phyloP scores from a whole-genome alignment of 2,888 invertebrate species.

The Rhodophaea formosa region DNA sequence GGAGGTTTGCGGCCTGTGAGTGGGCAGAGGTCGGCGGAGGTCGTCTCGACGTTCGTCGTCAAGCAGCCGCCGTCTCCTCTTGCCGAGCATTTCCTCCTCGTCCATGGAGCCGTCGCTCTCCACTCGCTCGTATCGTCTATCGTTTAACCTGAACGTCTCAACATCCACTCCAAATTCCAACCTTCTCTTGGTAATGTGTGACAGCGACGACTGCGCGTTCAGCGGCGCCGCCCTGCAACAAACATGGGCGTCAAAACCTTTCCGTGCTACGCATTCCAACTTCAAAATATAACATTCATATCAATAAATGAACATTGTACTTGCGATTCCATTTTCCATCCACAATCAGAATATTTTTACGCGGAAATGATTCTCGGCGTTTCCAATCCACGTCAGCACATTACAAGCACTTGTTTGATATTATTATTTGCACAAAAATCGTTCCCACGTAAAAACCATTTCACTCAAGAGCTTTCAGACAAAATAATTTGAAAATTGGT shows the following conservation, averaged over 20 bases:
- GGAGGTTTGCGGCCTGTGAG: conserved; percentile 61
- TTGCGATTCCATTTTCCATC: conserved; percentile 80
- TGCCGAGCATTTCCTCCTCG: conserved; percentile 64
- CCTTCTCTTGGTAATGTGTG: conserved; percentile 87
- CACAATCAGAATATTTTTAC: conserved; percentile 81
- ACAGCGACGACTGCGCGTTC: conserved; percentile 80
- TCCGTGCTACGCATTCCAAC: conserved; percentile 32
- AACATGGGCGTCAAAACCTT: conserved; percentile 44
- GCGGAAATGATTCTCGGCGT: conserved; percentile 82
- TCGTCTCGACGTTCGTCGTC: conserved; percentile 68
- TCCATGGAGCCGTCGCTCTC: conserved; percentile 70
- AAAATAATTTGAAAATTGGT: conserved; percentile 57
- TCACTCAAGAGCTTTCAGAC: conserved; percentile 81
- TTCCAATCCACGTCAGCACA: conserved; percentile 74
- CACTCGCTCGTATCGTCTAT: conserved; percentile 56
- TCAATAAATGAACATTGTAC: conserved; percentile 60
- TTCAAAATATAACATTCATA: conserved; percentile 36
- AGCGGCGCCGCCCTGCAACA: conserved; percentile 78
- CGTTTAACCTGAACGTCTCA: conserved; percentile 66
- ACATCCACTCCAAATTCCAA: conserved; percentile 83
- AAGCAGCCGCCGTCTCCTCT: conserved; percentile 71
- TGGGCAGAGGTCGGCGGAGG: conserved; percentile 50
- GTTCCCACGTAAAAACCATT: conserved; percentile 82
- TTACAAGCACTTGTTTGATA: conserved; percentile 66
- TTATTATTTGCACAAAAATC: conserved; percentile 78